phyloP scores from a whole-genome alignment of 2,113 vertebrate species.

The Ailuropoda melanoleuca region DNA sequence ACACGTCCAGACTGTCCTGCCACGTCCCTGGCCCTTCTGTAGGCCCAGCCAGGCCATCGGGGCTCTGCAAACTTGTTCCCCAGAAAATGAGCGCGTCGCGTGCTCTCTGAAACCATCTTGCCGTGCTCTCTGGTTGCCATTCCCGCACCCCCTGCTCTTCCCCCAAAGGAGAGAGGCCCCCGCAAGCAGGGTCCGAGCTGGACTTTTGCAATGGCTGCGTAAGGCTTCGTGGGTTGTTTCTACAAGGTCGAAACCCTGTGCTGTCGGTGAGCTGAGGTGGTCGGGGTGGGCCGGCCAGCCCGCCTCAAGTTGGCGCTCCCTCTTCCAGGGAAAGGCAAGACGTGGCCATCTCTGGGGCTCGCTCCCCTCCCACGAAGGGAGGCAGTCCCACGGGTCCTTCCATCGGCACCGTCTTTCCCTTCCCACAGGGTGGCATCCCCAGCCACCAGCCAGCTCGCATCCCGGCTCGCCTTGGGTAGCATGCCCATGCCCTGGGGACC shows the following conservation, averaged over 20 bases:
- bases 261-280: background rate
- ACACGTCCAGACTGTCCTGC: background rate
- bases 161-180: background rate
- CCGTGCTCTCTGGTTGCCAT: background rate
- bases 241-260: background rate
- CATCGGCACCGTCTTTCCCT: background rate
- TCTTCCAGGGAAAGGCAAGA: background rate
- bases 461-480: conserved; percentile 44
- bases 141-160: background rate
- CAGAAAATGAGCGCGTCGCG: background rate
- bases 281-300: background rate
- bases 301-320: background rate
- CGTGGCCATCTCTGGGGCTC: background rate
- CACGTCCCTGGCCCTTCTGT: background rate
- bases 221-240: background rate
- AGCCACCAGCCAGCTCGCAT: background rate
- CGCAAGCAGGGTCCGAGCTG: background rate
- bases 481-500: background rate
- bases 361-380: background rate
- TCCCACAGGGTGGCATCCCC: conserved; percentile 18
- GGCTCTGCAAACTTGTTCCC: background rate
- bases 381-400: background rate
- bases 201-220: background rate
- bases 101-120: background rate
- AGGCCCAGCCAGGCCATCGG: background rate